Conservation (phyloP, 2,888 invertebrate species). For the Tuta absoluta region DNA sequence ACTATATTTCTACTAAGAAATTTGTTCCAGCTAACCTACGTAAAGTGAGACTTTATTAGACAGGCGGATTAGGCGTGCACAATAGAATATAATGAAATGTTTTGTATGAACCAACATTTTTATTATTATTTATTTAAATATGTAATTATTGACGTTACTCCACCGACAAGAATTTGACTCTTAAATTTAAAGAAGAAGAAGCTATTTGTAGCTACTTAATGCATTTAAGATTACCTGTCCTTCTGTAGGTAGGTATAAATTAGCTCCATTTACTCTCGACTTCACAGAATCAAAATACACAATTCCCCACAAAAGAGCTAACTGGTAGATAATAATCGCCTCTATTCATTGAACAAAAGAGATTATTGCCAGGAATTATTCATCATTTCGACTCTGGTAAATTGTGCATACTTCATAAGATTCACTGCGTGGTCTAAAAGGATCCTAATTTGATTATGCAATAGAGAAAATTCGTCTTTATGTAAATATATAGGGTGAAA, state of each 20-base stretch:
- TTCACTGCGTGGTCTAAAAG: constrained; percentile 13
- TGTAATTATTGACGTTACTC: too few species aligned
- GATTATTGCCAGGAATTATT: constrained; percentile 35
- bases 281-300: not conserved
- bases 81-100: too few species aligned
- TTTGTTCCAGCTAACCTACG: too few species aligned
- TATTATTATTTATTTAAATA: too few species aligned
- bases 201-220: too few species aligned
- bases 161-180: too few species aligned
- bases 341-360: constrained; percentile 38
- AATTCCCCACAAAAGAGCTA: constrained; percentile 32
- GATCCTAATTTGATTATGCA: not conserved
- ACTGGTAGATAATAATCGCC: constrained; percentile 23
- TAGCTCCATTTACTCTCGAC: not conserved
- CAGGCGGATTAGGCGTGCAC: too few species aligned
- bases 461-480: not conserved
- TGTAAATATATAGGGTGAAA: too few species aligned
- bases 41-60: too few species aligned
- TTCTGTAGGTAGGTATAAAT: not conserved
- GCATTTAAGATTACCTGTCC: not conserved
- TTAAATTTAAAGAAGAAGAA: too few species aligned
- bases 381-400: constrained; percentile 30
- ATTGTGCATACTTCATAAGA: constrained; percentile 1
- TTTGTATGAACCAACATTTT: too few species aligned
- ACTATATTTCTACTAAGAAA: too few species aligned